Conservation (phyloP, 64 coral and sea anemone species). For the Actinia tenebrosa region DNA sequence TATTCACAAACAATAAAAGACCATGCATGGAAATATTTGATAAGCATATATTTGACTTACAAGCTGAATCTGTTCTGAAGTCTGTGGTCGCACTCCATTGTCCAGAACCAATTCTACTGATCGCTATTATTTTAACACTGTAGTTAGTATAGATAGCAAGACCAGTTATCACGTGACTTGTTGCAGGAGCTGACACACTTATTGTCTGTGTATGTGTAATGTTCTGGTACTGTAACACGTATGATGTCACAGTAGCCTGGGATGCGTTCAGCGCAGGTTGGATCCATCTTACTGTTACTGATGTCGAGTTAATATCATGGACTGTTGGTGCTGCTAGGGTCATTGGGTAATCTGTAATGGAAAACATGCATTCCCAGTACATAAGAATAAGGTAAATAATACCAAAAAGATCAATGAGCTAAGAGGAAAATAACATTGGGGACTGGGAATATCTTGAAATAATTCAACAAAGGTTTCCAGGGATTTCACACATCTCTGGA, state of each 20-base stretch:
- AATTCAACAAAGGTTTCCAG: too few species aligned
- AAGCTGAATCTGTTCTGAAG: conserved; percentile 50
- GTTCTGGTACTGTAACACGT: not conserved
- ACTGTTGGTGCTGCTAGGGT: not conserved
- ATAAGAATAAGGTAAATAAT: too few species aligned
- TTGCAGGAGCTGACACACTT: not conserved
- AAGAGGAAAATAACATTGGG: too few species aligned
- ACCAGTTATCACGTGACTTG: not conserved
- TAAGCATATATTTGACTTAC: not conserved
- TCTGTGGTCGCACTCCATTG: conserved; percentile 6
- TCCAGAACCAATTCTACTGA: conserved; percentile 33
- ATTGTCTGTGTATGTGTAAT: conserved; percentile 1
- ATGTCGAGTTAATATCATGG: conserved; percentile 1
- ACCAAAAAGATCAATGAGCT: too few species aligned
- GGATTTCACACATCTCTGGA: too few species aligned
- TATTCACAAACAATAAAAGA: too few species aligned
- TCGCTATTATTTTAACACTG: conserved; percentile 10
- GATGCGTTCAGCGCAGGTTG: not conserved
- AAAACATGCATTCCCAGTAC: too few species aligned
- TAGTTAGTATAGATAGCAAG: conserved; percentile 41
- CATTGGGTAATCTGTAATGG: conserved; percentile 22
- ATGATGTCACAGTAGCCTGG: conserved; percentile 13
- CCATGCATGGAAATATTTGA: too few species aligned
- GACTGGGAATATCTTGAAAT: too few species aligned
- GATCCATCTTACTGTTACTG: conserved; percentile 18